Percentiles rank a stretch among this genome's conserved stretches.
These are phyloP conservation scores for Flexamia atlantica DNA, from an alignment of 2,888 invertebrate genomes.

Conservation along the genomic window DNA sequence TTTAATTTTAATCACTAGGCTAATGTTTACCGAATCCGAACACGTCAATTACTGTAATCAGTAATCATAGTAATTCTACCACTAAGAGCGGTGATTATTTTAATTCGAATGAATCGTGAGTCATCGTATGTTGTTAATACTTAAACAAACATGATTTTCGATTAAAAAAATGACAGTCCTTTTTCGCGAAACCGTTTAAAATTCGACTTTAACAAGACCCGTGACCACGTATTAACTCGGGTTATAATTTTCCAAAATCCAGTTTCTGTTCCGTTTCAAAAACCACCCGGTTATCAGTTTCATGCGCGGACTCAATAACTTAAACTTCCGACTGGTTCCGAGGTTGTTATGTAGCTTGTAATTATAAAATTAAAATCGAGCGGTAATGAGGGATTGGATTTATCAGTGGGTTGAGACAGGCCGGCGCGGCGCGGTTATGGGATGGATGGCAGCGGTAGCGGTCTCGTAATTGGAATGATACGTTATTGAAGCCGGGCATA, in stretches of 20 bases:
- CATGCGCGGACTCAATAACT: not conserved
- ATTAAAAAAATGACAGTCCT: no score
- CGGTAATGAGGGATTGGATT: slow-evolving; percentile 33
- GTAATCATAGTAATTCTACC: no score
- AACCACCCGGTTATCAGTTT: not conserved
- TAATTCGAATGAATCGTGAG: no score
- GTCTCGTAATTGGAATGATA: slow-evolving; percentile 11
- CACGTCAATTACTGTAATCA: no score
- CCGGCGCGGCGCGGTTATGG: slow-evolving; percentile 14
- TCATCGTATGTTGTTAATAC: no score
- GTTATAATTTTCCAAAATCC: not conserved
- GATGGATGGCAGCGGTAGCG: not conserved
- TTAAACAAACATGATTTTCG: no score
- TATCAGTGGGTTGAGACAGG: not conserved
- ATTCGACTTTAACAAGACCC: no score
- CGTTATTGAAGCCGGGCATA: slow-evolving; percentile 25
- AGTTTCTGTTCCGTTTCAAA: not conserved
- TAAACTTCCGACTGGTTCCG: slow-evolving; percentile 15
- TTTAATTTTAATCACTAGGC: no score
- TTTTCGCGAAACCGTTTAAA: no score
- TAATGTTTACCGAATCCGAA: no score
- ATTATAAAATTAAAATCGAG: slow-evolving; percentile 38
- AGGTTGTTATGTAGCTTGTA: slow-evolving; percentile 29
- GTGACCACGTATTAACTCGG: no score
- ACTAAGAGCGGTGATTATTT: no score